phyloP scores from a whole-genome alignment of 2,888 invertebrate species.

The Archaeoteleia sp. region DNA sequence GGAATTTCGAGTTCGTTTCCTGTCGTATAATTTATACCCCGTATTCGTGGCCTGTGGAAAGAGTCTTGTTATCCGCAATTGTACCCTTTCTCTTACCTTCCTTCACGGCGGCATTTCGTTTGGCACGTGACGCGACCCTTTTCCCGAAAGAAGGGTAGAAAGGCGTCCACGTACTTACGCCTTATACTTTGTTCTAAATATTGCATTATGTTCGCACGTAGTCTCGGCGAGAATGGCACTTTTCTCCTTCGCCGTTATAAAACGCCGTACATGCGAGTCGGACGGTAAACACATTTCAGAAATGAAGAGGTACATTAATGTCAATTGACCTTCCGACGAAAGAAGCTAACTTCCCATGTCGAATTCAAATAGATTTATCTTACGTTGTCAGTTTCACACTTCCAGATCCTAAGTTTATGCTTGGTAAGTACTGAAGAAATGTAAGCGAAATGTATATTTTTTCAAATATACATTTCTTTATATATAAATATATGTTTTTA shows the following conservation, averaged over 20 bases:
- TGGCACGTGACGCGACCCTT: conserved; percentile 30
- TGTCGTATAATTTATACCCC: conserved; percentile 31
- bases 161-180: conserved; percentile 16
- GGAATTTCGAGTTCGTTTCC: conserved; percentile 30
- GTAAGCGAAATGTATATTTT: too few species aligned
- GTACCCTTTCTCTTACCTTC: conserved; percentile 25
- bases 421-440: too few species aligned
- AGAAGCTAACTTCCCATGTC: conserved; percentile 36
- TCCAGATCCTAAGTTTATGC: too few species aligned
- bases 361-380: conserved; percentile 55
- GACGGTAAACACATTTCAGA: conserved; percentile 15
- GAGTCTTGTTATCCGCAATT: conserved; percentile 33
- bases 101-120: conserved; percentile 11
- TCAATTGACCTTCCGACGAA: background rate
- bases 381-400: conserved; percentile 52
- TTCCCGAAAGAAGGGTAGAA: conserved; percentile 18
- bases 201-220: conserved; percentile 37
- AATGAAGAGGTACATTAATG: conserved; percentile 3
- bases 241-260: conserved; percentile 13
- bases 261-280: conserved; percentile 11
- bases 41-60: conserved; percentile 22
- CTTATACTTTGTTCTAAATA: conserved; percentile 32
- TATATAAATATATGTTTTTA: too few species aligned
- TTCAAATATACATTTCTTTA: too few species aligned
- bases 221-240: conserved; percentile 9